A percentile compares a stretch with the other conserved stretches of the same genome.
These are phyloP conservation scores for Grapholita molesta DNA, from an alignment of 1,140 invertebrate genomes.

Conservation along the genomic window DNA sequence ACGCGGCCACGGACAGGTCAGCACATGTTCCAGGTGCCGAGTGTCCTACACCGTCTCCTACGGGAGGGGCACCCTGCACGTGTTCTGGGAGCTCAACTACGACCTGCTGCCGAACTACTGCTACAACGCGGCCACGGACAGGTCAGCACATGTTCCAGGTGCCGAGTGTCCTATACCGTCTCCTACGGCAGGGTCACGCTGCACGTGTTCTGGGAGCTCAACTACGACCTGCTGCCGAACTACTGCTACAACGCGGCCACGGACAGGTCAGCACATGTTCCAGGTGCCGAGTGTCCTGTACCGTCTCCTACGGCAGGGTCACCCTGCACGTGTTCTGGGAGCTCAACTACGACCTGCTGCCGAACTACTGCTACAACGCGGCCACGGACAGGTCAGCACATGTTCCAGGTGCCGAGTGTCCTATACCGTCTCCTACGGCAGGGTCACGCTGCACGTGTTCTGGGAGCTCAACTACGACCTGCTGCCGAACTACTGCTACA, in stretches of 20 bases:
- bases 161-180: constrained; percentile 98
- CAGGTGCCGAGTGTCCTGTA: constrained; percentile 97
- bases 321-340: constrained; percentile 99
- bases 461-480: constrained; percentile 99
- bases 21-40: constrained; percentile 86
- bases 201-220: constrained; percentile 99
- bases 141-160: constrained; percentile 82
- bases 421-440: constrained; percentile 97
- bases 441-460: constrained; percentile 98
- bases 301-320: constrained; percentile 97
- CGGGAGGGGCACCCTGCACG: constrained; percentile 97
- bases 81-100: constrained; percentile 99
- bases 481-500: constrained; percentile 98
- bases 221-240: constrained; percentile 98
- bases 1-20: constrained; percentile 97
- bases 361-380: constrained; percentile 99
- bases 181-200: constrained; percentile 98
- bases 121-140: constrained; percentile 98
- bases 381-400: constrained; percentile 92
- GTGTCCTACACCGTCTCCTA: constrained; percentile 98
- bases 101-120: constrained; percentile 99
- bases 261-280: constrained; percentile 83
- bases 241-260: constrained; percentile 99
- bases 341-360: constrained; percentile 98
- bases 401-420: constrained; percentile 93